Evolutionary conservation across 2,888 invertebrate species (phyloP), one percentile per base, ranked within the genome.

Genomic region (Ennomos fuscantarius): DNA sequence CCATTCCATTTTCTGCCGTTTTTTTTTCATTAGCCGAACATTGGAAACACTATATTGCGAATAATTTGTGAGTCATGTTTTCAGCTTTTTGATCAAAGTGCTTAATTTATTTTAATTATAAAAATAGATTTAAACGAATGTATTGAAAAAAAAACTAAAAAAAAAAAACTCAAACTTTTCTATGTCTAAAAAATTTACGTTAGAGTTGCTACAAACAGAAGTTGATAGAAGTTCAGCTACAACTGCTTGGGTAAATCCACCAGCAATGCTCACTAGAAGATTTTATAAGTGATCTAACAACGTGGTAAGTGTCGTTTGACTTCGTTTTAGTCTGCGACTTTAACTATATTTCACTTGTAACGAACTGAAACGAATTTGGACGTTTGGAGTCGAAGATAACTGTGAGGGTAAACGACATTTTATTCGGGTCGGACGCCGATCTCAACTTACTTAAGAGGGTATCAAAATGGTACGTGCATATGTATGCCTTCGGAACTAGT

Each of bases 341-440:
- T 69, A 69, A 75, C 70, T 74, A 71, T 75, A 75, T 75, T 76
- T 76, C 74, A 74, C 70, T 74, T 64, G 75, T 72, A 75, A 74
- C 70, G 70, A 75, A 76, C 72, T 76, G 69, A 76, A 76, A 76
- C 77, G 76, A 72, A 75, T 76, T 74, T 69, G 72, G 74, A 73
- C 76, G 71, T 75, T 72, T 62, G 68, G 66, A 75, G 65, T 74
- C 76, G 70, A 74, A 75, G 77, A 76, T 76, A 76, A 68, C 69
- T 53, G 69, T 69, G 67, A 70, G 73, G 73, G 72, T 76, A 76
- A 75, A 74, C 69, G 76, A 71, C 72, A 70, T 73, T 76, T 73
- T 69, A 73, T 63, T 48, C 56, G 59, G 59, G 56, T 63, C 55
- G 62, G 69, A 69, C 67, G 52, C 66, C 63, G 67, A 65, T 60